Evolutionary conservation across 2,888 invertebrate species (phyloP).

Genomic region (Heliconius hortense): DNA sequence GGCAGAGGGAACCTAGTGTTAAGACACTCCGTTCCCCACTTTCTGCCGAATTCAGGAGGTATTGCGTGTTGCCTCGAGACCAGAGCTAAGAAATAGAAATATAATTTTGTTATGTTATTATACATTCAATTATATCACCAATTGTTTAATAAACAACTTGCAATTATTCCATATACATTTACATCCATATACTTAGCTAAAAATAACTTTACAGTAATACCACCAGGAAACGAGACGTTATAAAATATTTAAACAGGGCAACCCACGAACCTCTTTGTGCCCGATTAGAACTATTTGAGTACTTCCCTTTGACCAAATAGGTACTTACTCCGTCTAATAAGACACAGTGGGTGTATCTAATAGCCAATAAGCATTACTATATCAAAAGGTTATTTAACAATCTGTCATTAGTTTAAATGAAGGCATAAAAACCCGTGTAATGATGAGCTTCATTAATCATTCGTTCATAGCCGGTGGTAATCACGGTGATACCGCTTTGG

Average conservation of each 20-base stretch:
- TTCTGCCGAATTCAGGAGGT: no score
- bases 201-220: background rate
- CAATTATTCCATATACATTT: background rate
- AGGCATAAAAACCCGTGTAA: constrained; percentile 49
- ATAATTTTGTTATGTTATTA: no score
- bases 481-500: constrained; percentile 50
- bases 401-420: constrained; percentile 49
- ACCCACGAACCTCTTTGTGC: constrained; percentile 41
- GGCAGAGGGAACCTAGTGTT: no score
- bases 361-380: constrained; percentile 45
- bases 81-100: no score
- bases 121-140: no score
- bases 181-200: background rate
- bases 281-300: constrained; percentile 33
- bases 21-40: no score
- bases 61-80: no score
- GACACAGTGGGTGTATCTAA: constrained; percentile 38
- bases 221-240: constrained; percentile 30
- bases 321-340: constrained; percentile 27
- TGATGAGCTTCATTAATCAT: constrained; percentile 64
- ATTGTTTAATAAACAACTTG: no score
- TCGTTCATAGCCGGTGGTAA: constrained; percentile 71
- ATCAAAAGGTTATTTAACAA: constrained; percentile 48
- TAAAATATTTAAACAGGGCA: constrained; percentile 39
- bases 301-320: constrained; percentile 34